Evolutionary conservation across 92 coral and sea anemone species (phyloP).

Genomic region (Phenganax subtilis): DNA sequence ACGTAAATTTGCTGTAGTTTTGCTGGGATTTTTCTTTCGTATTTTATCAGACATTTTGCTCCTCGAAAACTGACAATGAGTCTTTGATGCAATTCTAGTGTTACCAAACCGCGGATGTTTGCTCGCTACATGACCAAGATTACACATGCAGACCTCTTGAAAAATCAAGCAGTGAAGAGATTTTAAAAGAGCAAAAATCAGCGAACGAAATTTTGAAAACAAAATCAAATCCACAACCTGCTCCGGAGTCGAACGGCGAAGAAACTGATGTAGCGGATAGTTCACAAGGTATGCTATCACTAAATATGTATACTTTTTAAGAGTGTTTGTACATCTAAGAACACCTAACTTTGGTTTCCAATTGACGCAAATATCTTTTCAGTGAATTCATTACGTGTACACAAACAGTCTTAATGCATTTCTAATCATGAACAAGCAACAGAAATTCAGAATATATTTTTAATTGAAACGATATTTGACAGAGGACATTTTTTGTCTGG

Average conservation of each 20-base stretch:
- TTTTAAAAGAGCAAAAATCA: background rate
- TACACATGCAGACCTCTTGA: conserved; percentile 20
- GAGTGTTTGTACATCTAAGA: no score
- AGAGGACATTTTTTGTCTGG: conserved; percentile 12
- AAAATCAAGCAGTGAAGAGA: background rate
- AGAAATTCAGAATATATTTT: conserved; percentile 7
- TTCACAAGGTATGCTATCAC: background rate
- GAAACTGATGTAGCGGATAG: background rate
- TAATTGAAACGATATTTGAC: conserved; percentile 27
- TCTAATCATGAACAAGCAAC: conserved; percentile 12
- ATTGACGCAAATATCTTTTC: background rate
- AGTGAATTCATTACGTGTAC: background rate
- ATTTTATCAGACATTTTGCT: conserved; percentile 1
- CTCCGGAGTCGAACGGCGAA: background rate
- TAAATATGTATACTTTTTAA: no score
- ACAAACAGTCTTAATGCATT: conserved; percentile 21
- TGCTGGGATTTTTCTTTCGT: no score
- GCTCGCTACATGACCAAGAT: conserved; percentile 15
- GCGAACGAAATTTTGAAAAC: background rate
- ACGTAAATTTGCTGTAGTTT: no score
- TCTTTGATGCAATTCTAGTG: conserved; percentile 26
- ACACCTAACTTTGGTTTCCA: no score
- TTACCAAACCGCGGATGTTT: conserved; percentile 24
- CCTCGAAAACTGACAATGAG: conserved; percentile 12
- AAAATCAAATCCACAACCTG: background rate